These are phyloP conservation scores for Synergus japonicus DNA, from an alignment of 2,888 invertebrate species.

Conservation along the genomic window DNA sequence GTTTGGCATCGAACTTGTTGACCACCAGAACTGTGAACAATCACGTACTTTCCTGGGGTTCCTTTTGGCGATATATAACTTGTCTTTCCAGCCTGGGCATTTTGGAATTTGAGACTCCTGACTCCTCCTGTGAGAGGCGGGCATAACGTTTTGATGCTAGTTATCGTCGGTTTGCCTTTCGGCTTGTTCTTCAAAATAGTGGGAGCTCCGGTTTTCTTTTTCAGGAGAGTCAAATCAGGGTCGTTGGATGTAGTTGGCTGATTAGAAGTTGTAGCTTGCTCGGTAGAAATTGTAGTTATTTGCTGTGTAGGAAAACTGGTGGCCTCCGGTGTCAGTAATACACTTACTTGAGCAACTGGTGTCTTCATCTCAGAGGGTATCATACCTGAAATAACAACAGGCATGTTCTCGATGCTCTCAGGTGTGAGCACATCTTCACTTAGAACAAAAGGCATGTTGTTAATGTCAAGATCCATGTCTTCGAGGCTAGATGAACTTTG, in stretches of 20 bases:
- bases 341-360: conserved; percentile 50
- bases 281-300: conserved; percentile 56
- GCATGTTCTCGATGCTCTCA: conserved; percentile 85
- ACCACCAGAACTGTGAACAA: conserved; percentile 71
- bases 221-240: conserved; percentile 58
- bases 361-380: conserved; percentile 57
- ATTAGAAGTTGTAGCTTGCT: conserved; percentile 60
- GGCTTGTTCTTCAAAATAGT: conserved; percentile 72
- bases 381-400: conserved; percentile 79
- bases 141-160: conserved; percentile 72
- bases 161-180: conserved; percentile 73
- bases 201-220: conserved; percentile 72
- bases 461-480: conserved; percentile 82
- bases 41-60: conserved; percentile 71
- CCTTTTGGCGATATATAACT: conserved; percentile 66
- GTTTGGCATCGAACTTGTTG: conserved; percentile 70
- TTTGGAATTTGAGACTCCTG: conserved; percentile 70
- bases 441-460: conserved; percentile 87
- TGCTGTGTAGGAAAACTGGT: conserved; percentile 45
- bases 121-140: conserved; percentile 70
- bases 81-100: conserved; percentile 60
- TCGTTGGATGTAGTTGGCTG: conserved; percentile 47
- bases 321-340: conserved; percentile 49
- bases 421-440: conserved; percentile 85
- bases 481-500: conserved; percentile 69